Evolutionary conservation across 2,113 vertebrate species (phyloP).

Genomic region (Hystrix brachyura): DNA sequence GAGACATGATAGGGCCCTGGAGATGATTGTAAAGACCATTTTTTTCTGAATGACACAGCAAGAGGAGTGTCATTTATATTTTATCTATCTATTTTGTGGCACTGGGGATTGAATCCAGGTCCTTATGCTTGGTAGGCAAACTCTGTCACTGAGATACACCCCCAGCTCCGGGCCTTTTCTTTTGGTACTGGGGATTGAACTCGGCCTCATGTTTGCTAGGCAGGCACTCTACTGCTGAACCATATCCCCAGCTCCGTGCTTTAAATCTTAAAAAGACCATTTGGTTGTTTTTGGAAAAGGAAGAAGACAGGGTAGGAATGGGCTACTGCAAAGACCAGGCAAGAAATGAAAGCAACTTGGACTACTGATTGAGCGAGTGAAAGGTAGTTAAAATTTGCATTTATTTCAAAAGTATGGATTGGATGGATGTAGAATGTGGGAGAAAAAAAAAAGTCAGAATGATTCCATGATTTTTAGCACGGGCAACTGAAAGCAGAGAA

Average conservation of each 20-base stretch:
- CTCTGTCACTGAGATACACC: neutral
- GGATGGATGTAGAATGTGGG: neutral
- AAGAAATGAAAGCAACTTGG: neutral
- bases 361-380: neutral
- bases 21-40: neutral
- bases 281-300: neutral
- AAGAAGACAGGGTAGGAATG: neutral
- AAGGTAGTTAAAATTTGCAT: neutral
- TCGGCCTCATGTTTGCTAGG: neutral
- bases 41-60: neutral
- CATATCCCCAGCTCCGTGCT: neutral
- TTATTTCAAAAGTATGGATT: neutral
- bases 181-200: neutral
- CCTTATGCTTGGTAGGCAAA: neutral
- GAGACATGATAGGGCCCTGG: neutral
- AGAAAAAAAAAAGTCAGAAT: neutral
- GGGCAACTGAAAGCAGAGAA: neutral
- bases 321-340: neutral
- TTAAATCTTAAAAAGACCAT: neutral
- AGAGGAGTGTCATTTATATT: neutral
- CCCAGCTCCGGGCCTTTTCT: neutral
- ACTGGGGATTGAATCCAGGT: neutral
- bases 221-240: neutral
- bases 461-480: neutral
- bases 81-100: neutral